Evolutionary conservation across 2,113 vertebrate genomes (phyloP).

Genomic region (Ciconia maguari): DNA sequence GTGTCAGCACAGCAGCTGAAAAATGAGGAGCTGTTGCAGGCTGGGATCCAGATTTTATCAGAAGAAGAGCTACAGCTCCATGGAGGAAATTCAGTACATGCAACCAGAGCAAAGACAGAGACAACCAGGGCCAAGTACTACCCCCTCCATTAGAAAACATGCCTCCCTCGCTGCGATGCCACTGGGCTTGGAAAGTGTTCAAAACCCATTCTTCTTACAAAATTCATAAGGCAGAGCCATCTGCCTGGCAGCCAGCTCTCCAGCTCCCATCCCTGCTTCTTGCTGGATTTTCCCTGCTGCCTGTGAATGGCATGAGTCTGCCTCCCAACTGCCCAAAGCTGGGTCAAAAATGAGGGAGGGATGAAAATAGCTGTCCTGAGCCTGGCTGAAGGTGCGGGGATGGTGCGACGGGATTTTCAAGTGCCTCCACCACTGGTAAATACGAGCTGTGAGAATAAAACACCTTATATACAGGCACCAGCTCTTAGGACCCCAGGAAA

Average conservation of each 20-base stretch:
- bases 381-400: neutral
- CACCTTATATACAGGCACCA: neutral
- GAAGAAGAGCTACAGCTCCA: neutral
- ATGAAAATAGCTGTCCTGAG: neutral
- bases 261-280: neutral
- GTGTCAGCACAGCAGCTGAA: neutral
- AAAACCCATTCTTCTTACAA: neutral
- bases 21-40: neutral
- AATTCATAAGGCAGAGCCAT: slow-evolving; percentile 18
- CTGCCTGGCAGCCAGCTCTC: neutral
- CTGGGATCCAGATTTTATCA: neutral
- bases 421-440: neutral
- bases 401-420: neutral
- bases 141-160: neutral
- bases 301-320: neutral
- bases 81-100: neutral
- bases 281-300: neutral
- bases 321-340: neutral
- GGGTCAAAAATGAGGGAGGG: neutral
- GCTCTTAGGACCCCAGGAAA: neutral
- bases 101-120: neutral
- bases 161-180: neutral
- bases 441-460: neutral
- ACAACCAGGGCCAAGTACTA: neutral
- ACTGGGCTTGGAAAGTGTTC: neutral